phyloP scores from a whole-genome alignment of 2,797 vertebrate species.

The Microhierax caerulescens region DNA sequence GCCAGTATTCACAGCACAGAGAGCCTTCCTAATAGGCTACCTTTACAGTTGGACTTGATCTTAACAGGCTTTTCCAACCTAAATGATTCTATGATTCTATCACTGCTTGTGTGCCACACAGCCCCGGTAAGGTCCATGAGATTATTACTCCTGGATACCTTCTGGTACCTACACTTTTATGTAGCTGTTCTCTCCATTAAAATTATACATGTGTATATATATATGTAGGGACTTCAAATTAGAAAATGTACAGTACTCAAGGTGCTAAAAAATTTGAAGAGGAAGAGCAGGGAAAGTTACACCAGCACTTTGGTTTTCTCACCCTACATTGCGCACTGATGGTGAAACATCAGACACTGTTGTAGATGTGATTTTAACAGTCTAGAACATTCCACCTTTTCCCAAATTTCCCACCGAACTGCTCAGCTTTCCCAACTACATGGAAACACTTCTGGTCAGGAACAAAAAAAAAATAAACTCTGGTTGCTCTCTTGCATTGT shows the following conservation, averaged over 20 bases:
- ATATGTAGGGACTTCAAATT: background rate
- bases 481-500: background rate
- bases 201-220: too few relatives aligned
- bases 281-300: background rate
- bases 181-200: background rate
- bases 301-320: background rate
- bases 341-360: background rate
- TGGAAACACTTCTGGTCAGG: background rate
- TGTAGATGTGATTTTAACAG: background rate
- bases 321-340: fast-evolving
- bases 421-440: background rate
- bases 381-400: background rate
- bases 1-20: background rate
- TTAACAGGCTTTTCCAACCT: too few relatives aligned
- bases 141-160: background rate
- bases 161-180: background rate
- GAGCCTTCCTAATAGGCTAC: background rate
- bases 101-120: fast-evolving
- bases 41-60: too few relatives aligned
- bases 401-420: background rate
- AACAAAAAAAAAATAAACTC: background rate
- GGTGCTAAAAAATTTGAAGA: background rate
- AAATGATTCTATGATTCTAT: too few relatives aligned
- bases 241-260: background rate
- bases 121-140: background rate